Conservation (phyloP, 1,140 invertebrate species). For the Arion vulgaris region DNA sequence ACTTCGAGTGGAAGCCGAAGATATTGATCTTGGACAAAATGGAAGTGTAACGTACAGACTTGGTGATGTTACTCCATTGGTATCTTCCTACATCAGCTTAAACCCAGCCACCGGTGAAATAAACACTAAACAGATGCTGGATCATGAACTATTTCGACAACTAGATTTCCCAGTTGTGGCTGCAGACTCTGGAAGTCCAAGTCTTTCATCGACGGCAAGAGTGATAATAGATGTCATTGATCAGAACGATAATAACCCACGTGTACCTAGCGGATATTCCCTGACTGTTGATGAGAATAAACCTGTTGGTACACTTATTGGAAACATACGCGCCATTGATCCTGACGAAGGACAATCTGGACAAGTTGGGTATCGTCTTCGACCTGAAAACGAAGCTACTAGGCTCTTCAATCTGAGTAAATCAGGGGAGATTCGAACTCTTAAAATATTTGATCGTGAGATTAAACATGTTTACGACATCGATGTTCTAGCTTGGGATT, state of each 20-base stretch:
- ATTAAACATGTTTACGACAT: constrained; percentile 35
- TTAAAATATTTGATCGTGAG: constrained; percentile 39
- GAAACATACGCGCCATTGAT: constrained; percentile 37
- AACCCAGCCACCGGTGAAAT: constrained; percentile 31
- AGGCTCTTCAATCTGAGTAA: constrained; percentile 13
- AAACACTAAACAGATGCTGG: constrained; percentile 27
- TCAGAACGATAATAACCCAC: constrained; percentile 41
- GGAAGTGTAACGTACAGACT: constrained; percentile 39
- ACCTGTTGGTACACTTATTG: constrained; percentile 27
- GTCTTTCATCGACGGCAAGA: constrained; percentile 7
- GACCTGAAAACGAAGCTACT: constrained; percentile 33
- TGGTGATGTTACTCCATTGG: constrained; percentile 24
- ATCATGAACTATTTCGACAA: constrained; percentile 37
- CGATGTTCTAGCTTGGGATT: constrained; percentile 40
- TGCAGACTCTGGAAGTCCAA: constrained; percentile 24
- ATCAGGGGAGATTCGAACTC: constrained; percentile 26
- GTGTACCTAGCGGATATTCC: constrained; percentile 18
- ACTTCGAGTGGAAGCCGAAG: constrained; percentile 23
- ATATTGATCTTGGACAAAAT: constrained; percentile 40
- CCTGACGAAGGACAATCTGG: constrained; percentile 37
- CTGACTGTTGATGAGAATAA: constrained; percentile 38
- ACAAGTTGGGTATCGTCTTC: constrained; percentile 38
- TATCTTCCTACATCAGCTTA: constrained; percentile 35
- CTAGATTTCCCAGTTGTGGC: constrained; percentile 42
- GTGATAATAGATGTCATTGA: constrained; percentile 42